Percentiles rank a stretch among this genome's conserved stretches.
Evolutionary conservation across 2,797 vertebrate genomes (phyloP).

Genomic region (Microhierax caerulescens): DNA sequence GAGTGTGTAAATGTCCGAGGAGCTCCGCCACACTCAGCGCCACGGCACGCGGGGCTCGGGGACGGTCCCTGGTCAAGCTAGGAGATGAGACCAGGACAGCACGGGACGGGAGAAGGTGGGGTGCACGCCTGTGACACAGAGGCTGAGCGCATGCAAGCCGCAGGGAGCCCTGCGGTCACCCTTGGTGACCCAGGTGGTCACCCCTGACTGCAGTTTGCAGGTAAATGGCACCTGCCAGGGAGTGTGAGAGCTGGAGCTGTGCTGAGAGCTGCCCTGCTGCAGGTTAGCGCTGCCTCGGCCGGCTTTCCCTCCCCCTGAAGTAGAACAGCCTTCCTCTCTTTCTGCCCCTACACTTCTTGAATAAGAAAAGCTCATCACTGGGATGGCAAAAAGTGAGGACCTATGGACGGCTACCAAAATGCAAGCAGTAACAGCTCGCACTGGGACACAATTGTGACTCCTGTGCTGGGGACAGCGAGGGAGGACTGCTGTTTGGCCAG

Average conservation of each 20-base stretch:
- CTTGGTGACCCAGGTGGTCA: neutral
- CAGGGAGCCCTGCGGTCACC: neutral
- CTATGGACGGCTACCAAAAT: neutral
- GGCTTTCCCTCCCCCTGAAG: neutral
- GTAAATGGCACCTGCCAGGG: neutral
- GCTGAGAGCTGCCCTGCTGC: neutral
- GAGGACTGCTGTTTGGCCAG: fast-evolving
- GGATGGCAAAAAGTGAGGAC: neutral
- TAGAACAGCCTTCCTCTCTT: neutral
- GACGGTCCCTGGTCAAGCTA: fast-evolving
- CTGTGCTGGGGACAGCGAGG: fast-evolving
- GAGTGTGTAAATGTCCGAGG: fast-evolving
- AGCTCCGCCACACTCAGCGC: neutral
- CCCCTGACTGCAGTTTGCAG: neutral
- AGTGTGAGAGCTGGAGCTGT: neutral
- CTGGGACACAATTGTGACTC: neutral
- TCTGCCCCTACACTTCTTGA: neutral
- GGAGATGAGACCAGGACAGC: neutral
- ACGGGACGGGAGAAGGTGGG: neutral
- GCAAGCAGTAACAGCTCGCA: fast-evolving
- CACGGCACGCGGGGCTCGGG: fast-evolving
- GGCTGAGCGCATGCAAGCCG: neutral
- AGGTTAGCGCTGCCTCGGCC: neutral
- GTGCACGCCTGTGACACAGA: neutral
- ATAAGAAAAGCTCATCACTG: neutral